Evolutionary conservation across 2,888 invertebrate species (phyloP).

Genomic region (Epirrhoe tristata): DNA sequence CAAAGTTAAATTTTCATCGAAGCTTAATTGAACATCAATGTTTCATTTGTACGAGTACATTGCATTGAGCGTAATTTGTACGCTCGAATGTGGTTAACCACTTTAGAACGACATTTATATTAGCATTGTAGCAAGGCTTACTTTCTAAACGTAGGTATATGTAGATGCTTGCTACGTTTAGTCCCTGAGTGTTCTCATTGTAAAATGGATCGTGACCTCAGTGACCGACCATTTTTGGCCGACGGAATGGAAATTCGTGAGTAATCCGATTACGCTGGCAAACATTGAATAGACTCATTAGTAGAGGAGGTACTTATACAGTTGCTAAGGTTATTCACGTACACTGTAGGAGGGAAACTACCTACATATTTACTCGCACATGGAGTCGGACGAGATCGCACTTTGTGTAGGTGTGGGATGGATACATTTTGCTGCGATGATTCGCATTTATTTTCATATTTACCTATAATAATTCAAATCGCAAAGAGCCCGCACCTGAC

Average conservation of each 20-base stretch:
- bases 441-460: slow-evolving; percentile 2
- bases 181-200: not conserved
- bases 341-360: slow-evolving; percentile 18
- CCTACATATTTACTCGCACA: slow-evolving; percentile 5
- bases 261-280: slow-evolving; percentile 24
- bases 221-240: slow-evolving; percentile 6
- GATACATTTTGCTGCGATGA: not conserved
- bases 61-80: not conserved
- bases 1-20: slow-evolving; percentile 19
- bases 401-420: not conserved
- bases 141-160: not conserved
- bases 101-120: not conserved
- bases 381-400: not conserved
- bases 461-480: not conserved
- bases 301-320: slow-evolving; percentile 19
- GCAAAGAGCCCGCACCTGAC: not conserved
- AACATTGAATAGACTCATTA: slow-evolving; percentile 33
- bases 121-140: not conserved
- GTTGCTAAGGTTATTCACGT: slow-evolving; percentile 14
- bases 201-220: slow-evolving; percentile 14
- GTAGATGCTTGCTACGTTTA: not conserved
- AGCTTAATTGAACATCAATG: slow-evolving; percentile 8
- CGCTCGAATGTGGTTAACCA: slow-evolving; percentile 3
- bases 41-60: not conserved
- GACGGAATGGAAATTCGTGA: slow-evolving; percentile 26